These are phyloP conservation scores for Papilio aristodemus DNA, from an alignment of 1,140 invertebrate species.

Conservation along the genomic window DNA sequence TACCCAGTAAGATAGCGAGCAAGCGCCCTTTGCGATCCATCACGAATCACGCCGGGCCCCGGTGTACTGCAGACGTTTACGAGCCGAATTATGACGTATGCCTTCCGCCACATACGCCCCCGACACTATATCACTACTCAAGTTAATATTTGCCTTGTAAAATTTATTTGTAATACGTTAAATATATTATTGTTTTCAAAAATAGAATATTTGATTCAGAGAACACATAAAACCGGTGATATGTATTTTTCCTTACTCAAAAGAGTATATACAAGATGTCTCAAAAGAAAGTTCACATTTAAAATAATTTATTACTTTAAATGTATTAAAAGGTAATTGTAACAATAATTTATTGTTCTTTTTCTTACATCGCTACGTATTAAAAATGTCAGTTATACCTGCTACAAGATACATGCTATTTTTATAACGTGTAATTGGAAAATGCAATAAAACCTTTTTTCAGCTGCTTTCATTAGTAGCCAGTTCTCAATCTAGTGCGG, in stretches of 20 bases:
- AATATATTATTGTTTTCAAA: background rate
- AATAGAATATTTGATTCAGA: background rate
- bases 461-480: conserved; percentile 17
- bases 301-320: too few species aligned
- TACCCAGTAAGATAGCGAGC: conserved; percentile 29
- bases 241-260: too few species aligned
- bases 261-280: too few species aligned
- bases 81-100: conserved; percentile 62
- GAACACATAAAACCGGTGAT: background rate
- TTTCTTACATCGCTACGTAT: background rate
- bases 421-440: conserved; percentile 15
- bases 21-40: conserved; percentile 56
- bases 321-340: too few species aligned
- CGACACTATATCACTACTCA: conserved; percentile 47
- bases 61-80: conserved; percentile 53
- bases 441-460: conserved; percentile 24
- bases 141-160: conserved; percentile 44
- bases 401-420: background rate
- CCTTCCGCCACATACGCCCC: conserved; percentile 57
- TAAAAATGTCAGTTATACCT: background rate
- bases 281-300: too few species aligned
- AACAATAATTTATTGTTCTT: background rate
- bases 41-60: conserved; percentile 55
- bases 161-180: background rate
- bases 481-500: conserved; percentile 24